Base-by-base conservation (phyloP, 2,888 invertebrate species). In the Epistrophella euchroma region DNA sequence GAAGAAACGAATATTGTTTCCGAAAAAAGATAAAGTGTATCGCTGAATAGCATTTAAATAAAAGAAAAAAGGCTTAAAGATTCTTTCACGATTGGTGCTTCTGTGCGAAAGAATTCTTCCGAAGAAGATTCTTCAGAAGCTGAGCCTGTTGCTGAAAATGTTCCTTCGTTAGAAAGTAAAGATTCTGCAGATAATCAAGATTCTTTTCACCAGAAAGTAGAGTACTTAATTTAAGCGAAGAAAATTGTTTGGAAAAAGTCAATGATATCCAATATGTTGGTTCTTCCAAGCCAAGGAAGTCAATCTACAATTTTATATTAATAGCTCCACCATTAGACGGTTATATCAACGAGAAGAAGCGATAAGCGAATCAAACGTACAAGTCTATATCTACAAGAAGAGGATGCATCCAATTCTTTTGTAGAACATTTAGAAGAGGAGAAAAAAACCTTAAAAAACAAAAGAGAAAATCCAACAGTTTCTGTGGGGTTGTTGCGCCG, bases 381-480 rank as follows among this genome's bases (percentile, higher is more conserved):
- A n/a, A 85, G 85, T 22, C 43, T 85, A 64, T 7, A 86, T 60
- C 25, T 83, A 68, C 19, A 89, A 87, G 88, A 89, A 15, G 32
- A 74, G 4, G 17, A 73, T 43, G 90, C 91, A 5, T 91, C 91
- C 0, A 90, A 90, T 47, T 91, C 91, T 1, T 90, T 91, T 47
- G 88, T 90, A n/a, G 90, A 91, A 70, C 89, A 88, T 25, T 40
- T 91, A 13, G 88, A 87, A 50, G 66, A 88, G 13, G 88, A 88
- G 11, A 88, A 88, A 62, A 82, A 2, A 66, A 70, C 72, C 25
- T 58, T 0, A 91, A 90, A 74, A 88, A 90, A 74, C 88, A 90
- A 4, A 90, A 90, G 19, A 88, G 90, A 6, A 37, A 90, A 11
- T 91, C 91, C 0, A 91, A 91, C 37, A 91, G 91, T 72, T 90